Evolutionary conservation across 2,888 invertebrate species (phyloP), one percentile per base, ranked within the genome.

Genomic region (Amaurobius ferox): DNA sequence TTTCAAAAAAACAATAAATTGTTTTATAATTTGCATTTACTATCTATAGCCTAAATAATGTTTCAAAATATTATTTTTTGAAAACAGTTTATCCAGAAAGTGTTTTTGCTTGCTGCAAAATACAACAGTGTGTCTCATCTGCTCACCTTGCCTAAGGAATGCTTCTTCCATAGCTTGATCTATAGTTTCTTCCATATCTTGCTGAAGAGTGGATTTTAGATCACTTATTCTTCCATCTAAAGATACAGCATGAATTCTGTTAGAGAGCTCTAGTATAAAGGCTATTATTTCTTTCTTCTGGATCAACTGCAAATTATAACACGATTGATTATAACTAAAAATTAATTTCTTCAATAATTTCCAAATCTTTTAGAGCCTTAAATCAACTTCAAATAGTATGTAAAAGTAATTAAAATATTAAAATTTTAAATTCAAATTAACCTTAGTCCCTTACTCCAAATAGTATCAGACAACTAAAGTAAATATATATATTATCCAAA

Each of bases 41-140:
- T 35, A 35, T 9, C 35, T 7, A 44, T 78, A 78, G 23, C 61
- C 78, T 35, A 78, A 70, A 70, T 78, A 70, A 23, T 70, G 62
- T 30, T 70, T 40, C 16, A 70, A 78, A 61, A 6, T 66, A 32
- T n/a, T 40, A 30, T 61, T 73, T 13, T 61, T 73, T 5, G 67
- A 29, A 80, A 73, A 67, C 23, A 80, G n/a, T 70, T 62, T 62
- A n/a, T 81, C 68, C 23, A 74, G 68, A 29, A 81, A 55, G 23
- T 40, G 62, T 30, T 74, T 74, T 44, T 81, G 81, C 30, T 81
- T 81, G 23, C 62, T 81, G 32, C 48, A 76, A 81, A 81, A 81
- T n/a, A 64, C 26, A 30, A 70, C 30, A n/a, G 70, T 76, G 44
- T 81, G 40, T 64, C 81, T 74, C 0, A 23, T 19, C 1, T 19